Evolutionary conservation across 2,113 vertebrate species (phyloP).

Genomic region (Semnornis frantzii): DNA sequence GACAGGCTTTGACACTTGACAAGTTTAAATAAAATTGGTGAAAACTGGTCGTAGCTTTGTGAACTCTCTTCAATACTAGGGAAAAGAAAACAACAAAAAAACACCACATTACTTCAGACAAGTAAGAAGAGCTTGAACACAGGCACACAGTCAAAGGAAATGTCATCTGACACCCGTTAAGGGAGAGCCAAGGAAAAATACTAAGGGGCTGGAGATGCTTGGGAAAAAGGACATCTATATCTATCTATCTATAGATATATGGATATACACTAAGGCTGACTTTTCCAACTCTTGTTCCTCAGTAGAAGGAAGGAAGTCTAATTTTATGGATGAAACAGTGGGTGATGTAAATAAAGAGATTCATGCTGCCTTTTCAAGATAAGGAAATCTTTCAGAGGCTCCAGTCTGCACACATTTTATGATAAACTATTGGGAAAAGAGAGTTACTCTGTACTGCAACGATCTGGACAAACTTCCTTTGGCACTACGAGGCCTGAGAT

Average conservation of each 20-base stretch:
- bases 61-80: not conserved
- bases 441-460: not conserved
- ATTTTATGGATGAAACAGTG: conserved; percentile 41
- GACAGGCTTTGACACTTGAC: not conserved
- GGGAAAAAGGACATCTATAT: conserved; percentile 2
- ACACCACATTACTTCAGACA: not conserved
- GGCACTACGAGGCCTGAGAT: not conserved
- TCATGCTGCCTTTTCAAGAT: conserved; percentile 47
- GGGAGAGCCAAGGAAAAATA: conserved; percentile 38
- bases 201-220: conserved; percentile 9
- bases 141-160: conserved; percentile 57
- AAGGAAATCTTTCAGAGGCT: conserved; percentile 48
- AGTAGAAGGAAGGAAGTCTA: conserved; percentile 38
- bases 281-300: conserved; percentile 24
- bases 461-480: conserved; percentile 24
- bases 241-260: conserved; percentile 3
- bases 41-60: not conserved
- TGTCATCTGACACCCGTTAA: conserved; percentile 24
- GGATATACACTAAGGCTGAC: not conserved
- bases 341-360: conserved; percentile 39
- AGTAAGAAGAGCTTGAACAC: conserved; percentile 22
- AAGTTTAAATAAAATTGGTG: conserved; percentile 4
- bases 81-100: not conserved
- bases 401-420: conserved; percentile 28
- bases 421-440: conserved; percentile 56